Percentiles rank a stretch among this genome's conserved stretches.
Conservation (phyloP, 2,113 vertebrate genomes). For the Amia ocellicauda region DNA sequence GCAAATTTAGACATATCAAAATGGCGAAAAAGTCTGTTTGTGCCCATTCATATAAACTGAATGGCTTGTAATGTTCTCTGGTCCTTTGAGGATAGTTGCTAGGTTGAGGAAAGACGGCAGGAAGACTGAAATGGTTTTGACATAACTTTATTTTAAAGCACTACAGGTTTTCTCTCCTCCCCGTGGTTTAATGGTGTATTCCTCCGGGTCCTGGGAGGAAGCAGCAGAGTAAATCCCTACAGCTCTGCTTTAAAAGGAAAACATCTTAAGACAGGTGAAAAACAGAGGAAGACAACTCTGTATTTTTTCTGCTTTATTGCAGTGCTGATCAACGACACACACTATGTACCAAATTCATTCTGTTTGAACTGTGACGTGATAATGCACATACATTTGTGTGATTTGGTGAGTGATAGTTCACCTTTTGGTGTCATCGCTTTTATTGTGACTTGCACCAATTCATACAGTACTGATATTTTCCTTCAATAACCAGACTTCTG, state of each 20-base stretch:
- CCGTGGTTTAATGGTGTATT: conserved; percentile 86
- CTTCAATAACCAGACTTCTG: too few species aligned
- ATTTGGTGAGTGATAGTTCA: too few species aligned
- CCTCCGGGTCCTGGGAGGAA: conserved; percentile 82
- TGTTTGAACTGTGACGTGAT: too few species aligned
- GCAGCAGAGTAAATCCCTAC: conserved; percentile 82
- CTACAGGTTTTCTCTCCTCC: conserved; percentile 81
- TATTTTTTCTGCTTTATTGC: too few species aligned
- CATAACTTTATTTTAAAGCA: conserved; percentile 91
- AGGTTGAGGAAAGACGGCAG: conserved; percentile 79
- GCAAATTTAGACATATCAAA: conserved; percentile 88
- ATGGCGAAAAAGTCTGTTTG: conserved; percentile 97
- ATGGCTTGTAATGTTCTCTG: conserved; percentile 89
- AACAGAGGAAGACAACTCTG: conserved; percentile 75
- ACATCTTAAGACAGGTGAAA: conserved; percentile 92
- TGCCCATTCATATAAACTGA: conserved; percentile 95
- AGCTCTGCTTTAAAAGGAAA: conserved; percentile 82
- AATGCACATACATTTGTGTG: too few species aligned
- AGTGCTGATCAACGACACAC: too few species aligned
- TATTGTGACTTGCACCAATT: too few species aligned
- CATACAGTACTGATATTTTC: too few species aligned
- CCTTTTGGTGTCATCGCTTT: too few species aligned
- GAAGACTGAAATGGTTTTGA: conserved; percentile 96
- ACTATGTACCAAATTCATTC: too few species aligned
- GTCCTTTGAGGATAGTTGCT: conserved; percentile 79